A percentile compares a stretch with the other conserved stretches of the same genome.
phyloP scores from a whole-genome alignment of 2,888 invertebrate genomes.

The Glaucopsyche alexis region DNA sequence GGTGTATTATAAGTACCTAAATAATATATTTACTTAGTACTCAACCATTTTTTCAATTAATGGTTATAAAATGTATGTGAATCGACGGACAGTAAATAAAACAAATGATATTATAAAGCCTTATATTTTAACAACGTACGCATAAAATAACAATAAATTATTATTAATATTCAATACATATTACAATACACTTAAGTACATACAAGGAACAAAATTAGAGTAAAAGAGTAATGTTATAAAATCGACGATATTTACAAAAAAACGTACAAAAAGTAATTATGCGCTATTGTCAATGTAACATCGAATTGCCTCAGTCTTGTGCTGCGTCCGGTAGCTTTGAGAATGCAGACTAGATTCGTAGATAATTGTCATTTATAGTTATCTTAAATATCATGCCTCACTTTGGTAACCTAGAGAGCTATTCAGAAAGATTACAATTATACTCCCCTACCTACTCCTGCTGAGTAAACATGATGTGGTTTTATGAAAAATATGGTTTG shows the following conservation, averaged over 20 bases:
- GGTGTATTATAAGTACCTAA: no score
- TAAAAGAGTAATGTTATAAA: slow-evolving; percentile 32
- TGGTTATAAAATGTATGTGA: not conserved
- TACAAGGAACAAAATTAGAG: slow-evolving; percentile 61
- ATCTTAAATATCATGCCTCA: slow-evolving; percentile 62
- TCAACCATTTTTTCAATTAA: no score
- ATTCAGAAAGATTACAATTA: slow-evolving; percentile 45
- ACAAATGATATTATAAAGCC: slow-evolving; percentile 45
- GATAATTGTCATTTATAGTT: slow-evolving; percentile 53
- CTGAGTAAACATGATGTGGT: not conserved
- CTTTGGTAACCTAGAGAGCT: slow-evolving; percentile 65
- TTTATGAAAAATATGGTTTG: not conserved
- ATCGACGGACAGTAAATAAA: slow-evolving; percentile 37
- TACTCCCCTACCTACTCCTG: not conserved
- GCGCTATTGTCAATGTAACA: slow-evolving; percentile 47
- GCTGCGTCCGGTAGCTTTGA: slow-evolving; percentile 52
- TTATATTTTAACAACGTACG: slow-evolving; percentile 67
- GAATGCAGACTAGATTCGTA: slow-evolving; percentile 66
- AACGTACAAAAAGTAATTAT: slow-evolving; percentile 43
- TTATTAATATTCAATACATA: slow-evolving; percentile 50
- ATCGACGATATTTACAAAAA: slow-evolving; percentile 43
- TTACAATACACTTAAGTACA: slow-evolving; percentile 59
- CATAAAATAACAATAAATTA: slow-evolving; percentile 70
- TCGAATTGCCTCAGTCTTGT: slow-evolving; percentile 56
- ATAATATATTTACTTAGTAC: no score